Base-by-base conservation (phyloP, 2,888 invertebrate genomes). In the Ophraella communa region DNA sequence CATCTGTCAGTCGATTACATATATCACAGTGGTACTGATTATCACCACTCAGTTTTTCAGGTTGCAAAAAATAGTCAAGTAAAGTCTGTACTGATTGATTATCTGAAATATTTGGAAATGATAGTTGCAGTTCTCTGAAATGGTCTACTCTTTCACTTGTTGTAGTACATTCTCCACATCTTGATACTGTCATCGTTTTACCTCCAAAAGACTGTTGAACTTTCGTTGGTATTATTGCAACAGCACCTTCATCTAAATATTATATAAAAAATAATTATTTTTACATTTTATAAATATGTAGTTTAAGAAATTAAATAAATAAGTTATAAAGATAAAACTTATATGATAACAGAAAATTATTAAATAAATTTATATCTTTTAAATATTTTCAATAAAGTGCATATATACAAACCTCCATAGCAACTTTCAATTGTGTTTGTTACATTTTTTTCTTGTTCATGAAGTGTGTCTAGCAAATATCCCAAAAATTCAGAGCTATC, bases 401-500 rank as follows among this genome's bases (percentile, higher is more conserved):
- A n/a, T 44, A 47, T 17, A 45, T 23, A 71, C 65, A 64, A 66
- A 74, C 74, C 72, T 61, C 62, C 62, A 21, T 47, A 44, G 57
- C 27, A 42, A 23, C 17, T 49, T 20, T 42, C 64, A 21, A n/a
- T 55, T 18, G 58, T 14, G 44, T 47, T 47, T 1, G 23, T 11
- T 53, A 53, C 35, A 55, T 67, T 73, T 63, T 83, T 84, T 74
- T 91, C 90, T 74, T 93, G 91, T 67, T 93, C 92, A 68, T 92
- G 91, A 60, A 95, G 80, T 61, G 88, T 83, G 78, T 91, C 90
- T 73, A 92, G 83, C 8, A 92, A 77, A 82, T 85, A 92, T 81
- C 91, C 90, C 60, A 94, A 83, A 82, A 93, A 94, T 82, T 95
- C 95, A 0, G 93, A 93, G 80, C 94, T 94, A 75, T 95, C 95